phyloP scores from a whole-genome alignment of 2,113 vertebrate species.

The Caranx ignobilis region DNA sequence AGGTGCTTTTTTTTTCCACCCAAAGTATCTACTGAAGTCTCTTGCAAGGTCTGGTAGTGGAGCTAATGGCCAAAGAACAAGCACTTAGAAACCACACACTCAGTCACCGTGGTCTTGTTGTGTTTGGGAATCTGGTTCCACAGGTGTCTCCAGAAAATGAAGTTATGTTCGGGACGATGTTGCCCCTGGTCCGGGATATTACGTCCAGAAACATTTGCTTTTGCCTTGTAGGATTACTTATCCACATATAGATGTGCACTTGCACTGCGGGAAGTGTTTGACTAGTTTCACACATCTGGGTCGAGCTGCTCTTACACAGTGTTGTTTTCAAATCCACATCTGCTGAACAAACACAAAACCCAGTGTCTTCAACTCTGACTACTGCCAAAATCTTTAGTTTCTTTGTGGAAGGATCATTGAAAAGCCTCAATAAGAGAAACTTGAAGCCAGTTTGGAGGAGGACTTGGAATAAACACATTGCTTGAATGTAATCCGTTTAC shows the following conservation, averaged over 20 bases:
- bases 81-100: conserved; percentile 31
- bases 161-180: not conserved
- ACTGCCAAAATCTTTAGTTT: conserved; percentile 75
- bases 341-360: conserved; percentile 33
- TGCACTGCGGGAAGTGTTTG: conserved; percentile 48
- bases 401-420: conserved; percentile 38
- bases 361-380: conserved; percentile 62
- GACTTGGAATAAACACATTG: conserved; percentile 44
- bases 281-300: conserved; percentile 27
- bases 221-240: conserved; percentile 64
- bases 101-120: conserved; percentile 6
- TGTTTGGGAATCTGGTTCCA: conserved; percentile 34
- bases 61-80: conserved; percentile 64
- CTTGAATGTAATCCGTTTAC: conserved; percentile 83
- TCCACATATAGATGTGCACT: conserved; percentile 33
- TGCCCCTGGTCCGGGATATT: conserved; percentile 11
- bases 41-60: conserved; percentile 35
- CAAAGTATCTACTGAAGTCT: conserved; percentile 48
- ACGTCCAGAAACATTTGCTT: conserved; percentile 36
- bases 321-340: conserved; percentile 36
- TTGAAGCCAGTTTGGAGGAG: conserved; percentile 55
- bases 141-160: conserved; percentile 1
- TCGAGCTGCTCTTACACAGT: conserved; percentile 23
- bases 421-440: conserved; percentile 53
- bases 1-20: conserved; percentile 11